Base-by-base conservation (phyloP, 2,797 vertebrate genomes). In the Rhodeus uyekii region DNA sequence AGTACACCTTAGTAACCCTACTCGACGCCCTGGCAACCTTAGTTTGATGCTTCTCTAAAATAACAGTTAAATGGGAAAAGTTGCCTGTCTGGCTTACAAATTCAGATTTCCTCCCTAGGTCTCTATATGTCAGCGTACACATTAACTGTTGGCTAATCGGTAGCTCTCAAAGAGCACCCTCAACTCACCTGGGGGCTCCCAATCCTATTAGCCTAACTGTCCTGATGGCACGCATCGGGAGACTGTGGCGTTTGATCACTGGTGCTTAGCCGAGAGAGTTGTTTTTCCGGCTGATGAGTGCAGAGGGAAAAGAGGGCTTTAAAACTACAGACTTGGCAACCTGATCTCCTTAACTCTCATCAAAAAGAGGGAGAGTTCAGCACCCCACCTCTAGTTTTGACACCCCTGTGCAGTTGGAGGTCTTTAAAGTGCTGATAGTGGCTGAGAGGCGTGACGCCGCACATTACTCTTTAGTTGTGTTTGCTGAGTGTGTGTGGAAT, bases 191-290 rank as follows among this genome's bases (percentile, higher is more conserved):
- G 92, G 93, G 93, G 93, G 94, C 92, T 94, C 93, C 87, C 93
- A 95, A 95, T 95, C 94, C 93, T 94, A 95, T 95, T 94, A 94
- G 92, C 92, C 91, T 90, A 91, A 91, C 90, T 92, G 92, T 94
- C 93, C 92, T 93, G 91, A 94, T 93, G 91, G 91, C 82, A 90
- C 83, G 87, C 80, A 92, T 90, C 86, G 90, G 89, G 91, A 93
- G 90, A 87, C 87, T 29, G 87, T 84, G 79, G 79, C 92, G 93
- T 94, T 95, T 95, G 94, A 95, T 95, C 94, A 93, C 89, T 76
- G 88, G 90, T 86, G 92, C 94, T 95, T 94, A 95, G 87, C 92
- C 89, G 91, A 92, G 90, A 93, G 92, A 94, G 93, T 93, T 92
- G 92, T 94, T 92, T 60, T 92, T 93, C 91, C 92, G 44, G 55